phyloP scores from a whole-genome alignment of 1,140 invertebrate genomes.

The Trachelipus rathkii region DNA sequence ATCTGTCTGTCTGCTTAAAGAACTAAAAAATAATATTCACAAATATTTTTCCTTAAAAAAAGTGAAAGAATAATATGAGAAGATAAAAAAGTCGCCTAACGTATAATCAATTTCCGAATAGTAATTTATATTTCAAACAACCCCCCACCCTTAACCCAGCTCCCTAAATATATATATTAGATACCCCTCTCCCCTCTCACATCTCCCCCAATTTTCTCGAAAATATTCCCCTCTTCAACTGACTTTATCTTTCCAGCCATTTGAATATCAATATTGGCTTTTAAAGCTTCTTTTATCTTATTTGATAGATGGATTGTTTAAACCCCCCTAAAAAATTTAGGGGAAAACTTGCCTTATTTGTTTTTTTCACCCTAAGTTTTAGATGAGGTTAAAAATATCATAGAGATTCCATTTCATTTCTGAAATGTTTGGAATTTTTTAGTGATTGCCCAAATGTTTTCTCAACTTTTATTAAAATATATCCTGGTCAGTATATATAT shows the following conservation, averaged over 20 bases:
- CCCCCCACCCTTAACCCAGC: neutral
- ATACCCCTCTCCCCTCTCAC: too few species aligned
- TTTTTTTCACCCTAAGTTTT: neutral
- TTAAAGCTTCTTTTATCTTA: neutral
- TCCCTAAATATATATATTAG: neutral
- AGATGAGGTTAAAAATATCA: neutral
- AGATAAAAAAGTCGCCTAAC: neutral
- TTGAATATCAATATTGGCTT: constrained; percentile 13
- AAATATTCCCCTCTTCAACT: neutral
- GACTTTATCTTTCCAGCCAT: constrained; percentile 12
- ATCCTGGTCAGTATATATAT: too few species aligned
- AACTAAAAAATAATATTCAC: too few species aligned
- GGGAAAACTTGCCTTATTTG: neutral
- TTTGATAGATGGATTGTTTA: constrained; percentile 3
- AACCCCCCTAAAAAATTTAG: neutral
- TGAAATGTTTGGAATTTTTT: too few species aligned
- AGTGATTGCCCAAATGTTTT: neutral
- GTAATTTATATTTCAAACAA: neutral
- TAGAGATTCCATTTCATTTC: neutral
- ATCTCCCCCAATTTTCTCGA: neutral
- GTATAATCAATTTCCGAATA: constrained; percentile 4
- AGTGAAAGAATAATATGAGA: neutral
- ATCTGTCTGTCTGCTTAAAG: too few species aligned
- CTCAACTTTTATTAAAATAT: neutral
- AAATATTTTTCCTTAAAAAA: neutral